Base-by-base conservation (phyloP, 2,797 vertebrate species). In the Lophotriccus pileatus region DNA sequence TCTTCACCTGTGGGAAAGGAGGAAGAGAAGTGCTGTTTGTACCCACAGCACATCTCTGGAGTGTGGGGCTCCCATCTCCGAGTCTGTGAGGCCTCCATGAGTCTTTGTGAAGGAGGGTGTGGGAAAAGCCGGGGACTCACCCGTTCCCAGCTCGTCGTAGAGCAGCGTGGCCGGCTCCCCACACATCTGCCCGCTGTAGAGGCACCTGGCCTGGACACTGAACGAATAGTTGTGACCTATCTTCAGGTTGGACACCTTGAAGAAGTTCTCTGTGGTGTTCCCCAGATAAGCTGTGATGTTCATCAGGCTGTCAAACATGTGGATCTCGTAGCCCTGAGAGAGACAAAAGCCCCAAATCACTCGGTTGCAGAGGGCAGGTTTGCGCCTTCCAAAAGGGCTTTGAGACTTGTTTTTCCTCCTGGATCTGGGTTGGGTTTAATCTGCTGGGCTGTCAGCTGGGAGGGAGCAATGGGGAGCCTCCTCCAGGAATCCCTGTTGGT, bases 221-320 rank as follows among this genome's bases (percentile, higher is more conserved):
- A 99, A 99, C 0, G 99, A 99, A 66, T 99, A 99, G 97, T 99
- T 99, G 97, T 99, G 99, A 34, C 99, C 99, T 21, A 96, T 53
- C 93, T 98, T 98, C 97, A 99, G 98, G 97, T 98, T 98, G 96
- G 97, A 98, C 96, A 99, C 98, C 87, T 98, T 98, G 97, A 99
- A 99, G 98, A 98, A 99, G 32, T 98, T 99, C 92, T 99, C 99
- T 0, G 99, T 99, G 86, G 99, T 99, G 96, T 99, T 99, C 39
- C 99, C 99, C 18, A 99, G 98, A 91, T 96, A 98, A 8, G 97
- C 97, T 0, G 98, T 98, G 94, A 97, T 97, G 94, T 99, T 99
- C 97, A 98, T 98, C 89, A 98, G 77, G 39, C 98, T 98, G 97
- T 99, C 99, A 16, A 98, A 98, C 97, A 99, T 98, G 44, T 98